A percentile compares a stretch with the other conserved stretches of the same genome.
Conservation (phyloP, 1,140 invertebrate genomes). For the Drosophila ambigua region DNA sequence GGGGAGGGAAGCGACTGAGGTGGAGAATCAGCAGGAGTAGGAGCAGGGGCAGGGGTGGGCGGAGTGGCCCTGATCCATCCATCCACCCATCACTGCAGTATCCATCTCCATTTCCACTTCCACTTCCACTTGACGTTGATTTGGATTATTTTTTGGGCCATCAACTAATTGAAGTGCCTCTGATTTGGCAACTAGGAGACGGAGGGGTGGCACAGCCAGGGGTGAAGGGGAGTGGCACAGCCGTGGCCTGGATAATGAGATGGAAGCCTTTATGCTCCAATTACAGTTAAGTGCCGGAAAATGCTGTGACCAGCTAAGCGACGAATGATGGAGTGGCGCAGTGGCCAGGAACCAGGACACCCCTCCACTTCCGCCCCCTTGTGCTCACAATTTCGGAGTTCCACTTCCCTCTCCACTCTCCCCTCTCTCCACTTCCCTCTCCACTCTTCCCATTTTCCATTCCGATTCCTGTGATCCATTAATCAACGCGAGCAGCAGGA, state of each 20-base stretch:
- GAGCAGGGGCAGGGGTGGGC: not conserved
- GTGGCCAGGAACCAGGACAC: slow-evolving; percentile 36
- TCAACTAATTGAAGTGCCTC: slow-evolving; percentile 72
- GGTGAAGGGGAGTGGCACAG: not conserved
- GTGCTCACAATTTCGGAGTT: slow-evolving; percentile 1
- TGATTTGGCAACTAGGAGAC: slow-evolving; percentile 56
- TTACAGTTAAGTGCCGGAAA: slow-evolving; percentile 79
- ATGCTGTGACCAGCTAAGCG: slow-evolving; percentile 59
- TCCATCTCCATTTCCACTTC: slow-evolving; percentile 7
- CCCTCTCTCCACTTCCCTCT: not conserved
- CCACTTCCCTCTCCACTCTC: not conserved
- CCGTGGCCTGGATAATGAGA: slow-evolving; percentile 68
- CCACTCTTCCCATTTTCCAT: not conserved
- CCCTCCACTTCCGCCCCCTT: not conserved
- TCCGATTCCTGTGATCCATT: slow-evolving; percentile 49
- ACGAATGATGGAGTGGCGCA: slow-evolving; percentile 48
- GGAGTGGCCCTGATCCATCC: not conserved
- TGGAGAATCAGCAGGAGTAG: not conserved
- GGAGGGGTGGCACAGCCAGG: not conserved
- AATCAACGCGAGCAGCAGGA: slow-evolving; percentile 61
- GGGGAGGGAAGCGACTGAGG: no score
- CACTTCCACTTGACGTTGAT: slow-evolving; percentile 16
- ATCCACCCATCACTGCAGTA: slow-evolving; percentile 53
- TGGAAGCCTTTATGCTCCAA: slow-evolving; percentile 75
- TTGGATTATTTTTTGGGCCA: slow-evolving; percentile 59